Conservation (phyloP, 2,113 vertebrate species). For the Thomomys bottae region DNA sequence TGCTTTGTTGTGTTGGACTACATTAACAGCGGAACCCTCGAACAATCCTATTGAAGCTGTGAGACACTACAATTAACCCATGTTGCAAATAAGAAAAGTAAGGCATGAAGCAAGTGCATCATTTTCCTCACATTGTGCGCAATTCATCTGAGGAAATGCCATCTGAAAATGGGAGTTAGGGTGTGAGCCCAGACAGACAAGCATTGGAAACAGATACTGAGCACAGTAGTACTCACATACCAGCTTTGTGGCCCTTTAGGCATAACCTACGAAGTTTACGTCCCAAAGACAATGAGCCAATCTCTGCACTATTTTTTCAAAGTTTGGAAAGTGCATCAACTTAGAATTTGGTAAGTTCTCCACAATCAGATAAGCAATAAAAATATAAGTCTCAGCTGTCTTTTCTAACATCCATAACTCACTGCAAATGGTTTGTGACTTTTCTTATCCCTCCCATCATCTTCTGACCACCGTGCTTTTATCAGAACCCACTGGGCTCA, state of each 20-base stretch:
- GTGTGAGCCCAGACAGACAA: neutral
- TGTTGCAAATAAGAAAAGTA: neutral
- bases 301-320: neutral
- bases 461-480: neutral
- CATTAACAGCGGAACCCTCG: neutral
- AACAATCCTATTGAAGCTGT: neutral
- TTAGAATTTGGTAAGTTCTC: slow-evolving; percentile 31
- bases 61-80: neutral
- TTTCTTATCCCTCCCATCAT: neutral
- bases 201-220: neutral
- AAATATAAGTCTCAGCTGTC: neutral
- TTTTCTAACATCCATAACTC: neutral
- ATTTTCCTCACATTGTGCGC: neutral
- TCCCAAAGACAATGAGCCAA: neutral
- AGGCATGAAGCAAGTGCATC: neutral
- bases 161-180: neutral
- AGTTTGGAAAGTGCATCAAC: slow-evolving; percentile 9
- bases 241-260: neutral
- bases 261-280: neutral
- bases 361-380: neutral
- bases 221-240: neutral
- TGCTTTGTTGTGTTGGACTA: neutral
- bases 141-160: too few species aligned
- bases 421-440: neutral
- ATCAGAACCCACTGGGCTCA: slow-evolving; percentile 32